These are phyloP conservation scores for Nephotettix cincticeps DNA, from an alignment of 1,140 invertebrate species.

Conservation along the genomic window DNA sequence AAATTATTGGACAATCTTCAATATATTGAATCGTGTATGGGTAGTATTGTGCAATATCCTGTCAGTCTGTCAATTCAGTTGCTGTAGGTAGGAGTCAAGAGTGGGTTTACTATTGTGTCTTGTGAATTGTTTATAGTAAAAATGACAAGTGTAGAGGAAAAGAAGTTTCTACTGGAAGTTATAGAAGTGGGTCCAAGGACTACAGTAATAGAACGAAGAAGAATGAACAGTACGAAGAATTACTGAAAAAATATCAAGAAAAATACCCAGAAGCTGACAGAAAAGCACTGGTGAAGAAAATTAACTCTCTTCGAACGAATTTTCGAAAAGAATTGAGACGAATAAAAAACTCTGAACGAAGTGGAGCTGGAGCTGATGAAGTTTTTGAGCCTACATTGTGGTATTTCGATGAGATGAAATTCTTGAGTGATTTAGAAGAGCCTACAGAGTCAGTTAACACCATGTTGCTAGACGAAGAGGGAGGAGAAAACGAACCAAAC, in stretches of 20 bases:
- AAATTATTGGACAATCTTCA: neutral
- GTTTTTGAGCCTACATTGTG: slow-evolving; percentile 35
- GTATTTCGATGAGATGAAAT: slow-evolving; percentile 38
- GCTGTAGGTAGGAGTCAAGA: neutral
- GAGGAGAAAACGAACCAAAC: slow-evolving; percentile 6
- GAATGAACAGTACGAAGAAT: slow-evolving; percentile 32
- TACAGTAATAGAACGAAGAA: slow-evolving; percentile 29
- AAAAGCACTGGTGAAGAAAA: slow-evolving; percentile 35
- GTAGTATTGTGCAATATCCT: neutral
- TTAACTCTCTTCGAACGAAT: slow-evolving; percentile 34
- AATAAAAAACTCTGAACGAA: slow-evolving; percentile 25
- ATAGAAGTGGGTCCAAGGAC: slow-evolving; percentile 28
- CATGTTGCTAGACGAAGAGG: slow-evolving; percentile 31
- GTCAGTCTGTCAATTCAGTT: neutral
- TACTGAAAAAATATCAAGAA: slow-evolving; percentile 35
- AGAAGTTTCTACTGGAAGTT: slow-evolving; percentile 27
- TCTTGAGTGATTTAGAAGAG: slow-evolving; percentile 31
- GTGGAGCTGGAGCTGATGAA: slow-evolving; percentile 37
- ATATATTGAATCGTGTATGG: neutral
- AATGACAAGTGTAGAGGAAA: neutral
- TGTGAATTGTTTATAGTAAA: neutral
- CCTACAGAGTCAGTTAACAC: slow-evolving; percentile 33
- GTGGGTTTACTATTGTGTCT: no score
- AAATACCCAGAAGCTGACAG: slow-evolving; percentile 27
- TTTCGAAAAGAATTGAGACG: slow-evolving; percentile 26